Percentiles rank a stretch among this genome's conserved stretches.
Evolutionary conservation across 2,797 vertebrate genomes (phyloP).

Genomic region (Anguilla megastoma): DNA sequence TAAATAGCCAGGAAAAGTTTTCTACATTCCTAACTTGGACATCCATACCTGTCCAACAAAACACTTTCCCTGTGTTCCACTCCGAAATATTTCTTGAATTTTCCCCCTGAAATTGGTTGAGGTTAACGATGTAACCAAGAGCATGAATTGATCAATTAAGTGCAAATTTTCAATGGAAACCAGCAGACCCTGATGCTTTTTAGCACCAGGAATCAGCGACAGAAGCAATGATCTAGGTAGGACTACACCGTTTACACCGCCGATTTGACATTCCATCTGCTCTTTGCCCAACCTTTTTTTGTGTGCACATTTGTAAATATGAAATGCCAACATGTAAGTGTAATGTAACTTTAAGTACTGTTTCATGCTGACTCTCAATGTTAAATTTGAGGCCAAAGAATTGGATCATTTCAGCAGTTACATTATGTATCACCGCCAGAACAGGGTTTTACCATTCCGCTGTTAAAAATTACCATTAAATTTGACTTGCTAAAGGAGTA

Average conservation of each 20-base stretch:
- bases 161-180: background rate
- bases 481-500: background rate
- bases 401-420: background rate
- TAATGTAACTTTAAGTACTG: background rate
- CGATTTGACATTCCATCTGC: too few species aligned
- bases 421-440: background rate
- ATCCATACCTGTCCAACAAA: background rate
- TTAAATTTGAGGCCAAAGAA: background rate
- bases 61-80: background rate
- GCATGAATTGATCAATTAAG: background rate
- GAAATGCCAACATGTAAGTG: background rate
- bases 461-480: background rate
- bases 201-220: background rate
- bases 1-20: background rate
- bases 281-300: background rate
- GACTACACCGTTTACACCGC: background rate
- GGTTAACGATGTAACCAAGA: background rate
- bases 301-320: background rate
- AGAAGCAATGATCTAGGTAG: background rate
- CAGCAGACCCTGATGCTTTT: background rate
- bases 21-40: background rate
- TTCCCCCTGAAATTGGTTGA: background rate
- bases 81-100: background rate
- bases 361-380: background rate
- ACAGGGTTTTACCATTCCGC: too few species aligned